phyloP scores from a whole-genome alignment of 2,888 invertebrate species.

The Orchesella flavescens region DNA sequence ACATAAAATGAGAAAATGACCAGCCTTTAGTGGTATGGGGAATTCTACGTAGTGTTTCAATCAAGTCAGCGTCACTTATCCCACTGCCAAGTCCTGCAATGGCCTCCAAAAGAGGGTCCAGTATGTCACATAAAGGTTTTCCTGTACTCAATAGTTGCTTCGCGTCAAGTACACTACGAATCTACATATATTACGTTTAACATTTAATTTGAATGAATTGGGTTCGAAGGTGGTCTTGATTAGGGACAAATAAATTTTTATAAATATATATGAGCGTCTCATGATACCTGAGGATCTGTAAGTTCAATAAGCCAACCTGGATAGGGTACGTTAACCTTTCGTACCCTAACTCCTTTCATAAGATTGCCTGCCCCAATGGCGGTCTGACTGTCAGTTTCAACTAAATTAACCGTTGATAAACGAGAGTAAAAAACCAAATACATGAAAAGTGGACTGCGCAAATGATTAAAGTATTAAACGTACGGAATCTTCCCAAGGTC shows the following conservation, averaged over 20 bases:
- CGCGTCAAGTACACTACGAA: constrained; percentile 55
- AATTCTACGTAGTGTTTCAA: constrained; percentile 52
- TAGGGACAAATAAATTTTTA: no score
- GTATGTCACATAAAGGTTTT: constrained; percentile 41
- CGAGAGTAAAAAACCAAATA: no score
- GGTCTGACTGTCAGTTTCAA: constrained; percentile 16
- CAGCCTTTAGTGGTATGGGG: constrained; percentile 52
- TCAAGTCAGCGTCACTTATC: constrained; percentile 42
- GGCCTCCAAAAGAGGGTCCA: constrained; percentile 28
- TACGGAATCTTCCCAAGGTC: constrained; percentile 25
- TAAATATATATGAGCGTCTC: no score
- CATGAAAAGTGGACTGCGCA: neutral
- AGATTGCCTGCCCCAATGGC: neutral
- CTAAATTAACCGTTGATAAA: no score
- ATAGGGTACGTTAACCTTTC: constrained; percentile 43
- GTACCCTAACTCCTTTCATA: constrained; percentile 45
- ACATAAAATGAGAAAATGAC: constrained; percentile 69
- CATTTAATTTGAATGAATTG: neutral
- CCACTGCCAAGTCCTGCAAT: constrained; percentile 30
- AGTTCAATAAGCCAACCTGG: constrained; percentile 68
- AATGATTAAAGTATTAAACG: neutral
- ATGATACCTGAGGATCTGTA: constrained; percentile 41
- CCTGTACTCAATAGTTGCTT: constrained; percentile 48
- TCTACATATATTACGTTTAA: constrained; percentile 31
- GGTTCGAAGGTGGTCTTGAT: no score